Conservation (phyloP, 2,888 invertebrate species). For the Nymphalis polychloros region DNA sequence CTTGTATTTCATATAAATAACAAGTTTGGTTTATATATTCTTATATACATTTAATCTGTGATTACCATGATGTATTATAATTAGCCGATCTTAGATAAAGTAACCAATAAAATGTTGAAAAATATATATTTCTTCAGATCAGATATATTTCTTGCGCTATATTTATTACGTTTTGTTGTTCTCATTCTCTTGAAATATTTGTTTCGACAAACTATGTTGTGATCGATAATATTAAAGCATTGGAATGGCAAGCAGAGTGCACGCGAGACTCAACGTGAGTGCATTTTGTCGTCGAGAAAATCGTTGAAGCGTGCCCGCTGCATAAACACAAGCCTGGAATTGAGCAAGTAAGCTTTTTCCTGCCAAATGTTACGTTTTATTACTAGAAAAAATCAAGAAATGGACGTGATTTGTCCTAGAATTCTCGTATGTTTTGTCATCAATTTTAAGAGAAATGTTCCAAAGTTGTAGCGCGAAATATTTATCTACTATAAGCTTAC, state of each 20-base stretch:
- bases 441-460: not conserved
- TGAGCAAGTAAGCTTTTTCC: slow-evolving; percentile 18
- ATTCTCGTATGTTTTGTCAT: not conserved
- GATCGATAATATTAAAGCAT: slow-evolving; percentile 69
- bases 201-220: slow-evolving; percentile 38
- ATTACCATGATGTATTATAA: too few relatives aligned
- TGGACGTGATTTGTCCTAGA: not conserved
- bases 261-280: slow-evolving; percentile 64
- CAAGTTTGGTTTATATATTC: not conserved
- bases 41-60: not conserved
- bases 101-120: too few relatives aligned
- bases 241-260: slow-evolving; percentile 62
- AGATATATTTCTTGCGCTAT: too few relatives aligned
- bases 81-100: too few relatives aligned
- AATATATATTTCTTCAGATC: too few relatives aligned
- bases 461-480: not conserved
- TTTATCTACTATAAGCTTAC: slow-evolving; percentile 5
- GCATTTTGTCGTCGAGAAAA: slow-evolving; percentile 77
- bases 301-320: slow-evolving; percentile 63
- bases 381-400: slow-evolving; percentile 2
- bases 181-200: not conserved
- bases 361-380: not conserved
- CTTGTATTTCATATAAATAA: too few relatives aligned
- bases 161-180: not conserved
- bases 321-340: slow-evolving; percentile 43